phyloP scores from a whole-genome alignment of 2,888 invertebrate genomes.

The Noctua fimbriata region DNA sequence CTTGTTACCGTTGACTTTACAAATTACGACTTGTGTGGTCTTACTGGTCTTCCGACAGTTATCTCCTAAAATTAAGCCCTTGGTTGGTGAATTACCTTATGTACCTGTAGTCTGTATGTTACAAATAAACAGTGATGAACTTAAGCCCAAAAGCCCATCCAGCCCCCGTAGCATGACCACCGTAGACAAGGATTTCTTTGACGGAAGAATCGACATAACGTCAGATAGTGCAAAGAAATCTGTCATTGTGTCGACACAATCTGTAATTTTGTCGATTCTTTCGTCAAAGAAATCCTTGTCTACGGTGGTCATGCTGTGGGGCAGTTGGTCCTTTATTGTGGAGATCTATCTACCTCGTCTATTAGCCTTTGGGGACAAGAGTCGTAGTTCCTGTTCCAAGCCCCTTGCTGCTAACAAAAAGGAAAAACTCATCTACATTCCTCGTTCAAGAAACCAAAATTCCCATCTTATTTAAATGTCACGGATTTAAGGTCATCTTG shows the following conservation, averaged over 20 bases:
- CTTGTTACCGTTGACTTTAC: constrained; percentile 21
- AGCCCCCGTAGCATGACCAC: too few relatives aligned
- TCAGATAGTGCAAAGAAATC: too few relatives aligned
- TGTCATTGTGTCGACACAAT: too few relatives aligned
- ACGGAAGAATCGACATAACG: too few relatives aligned
- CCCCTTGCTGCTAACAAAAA: neutral
- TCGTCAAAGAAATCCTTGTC: too few relatives aligned
- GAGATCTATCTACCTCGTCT: neutral
- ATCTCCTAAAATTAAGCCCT: neutral
- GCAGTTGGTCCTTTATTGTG: neutral
- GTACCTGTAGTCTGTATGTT: too few relatives aligned
- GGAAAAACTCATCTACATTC: neutral
- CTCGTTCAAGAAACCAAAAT: neutral
- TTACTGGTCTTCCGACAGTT: neutral
- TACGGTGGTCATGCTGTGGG: too few relatives aligned
- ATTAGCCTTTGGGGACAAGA: neutral
- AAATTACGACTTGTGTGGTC: neutral
- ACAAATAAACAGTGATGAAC: neutral
- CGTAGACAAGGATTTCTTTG: too few relatives aligned
- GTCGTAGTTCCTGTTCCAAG: neutral
- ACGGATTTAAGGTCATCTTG: neutral
- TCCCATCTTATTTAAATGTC: neutral
- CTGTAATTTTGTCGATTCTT: too few relatives aligned
- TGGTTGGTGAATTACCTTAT: too few relatives aligned
- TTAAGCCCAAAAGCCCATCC: neutral